These are phyloP conservation scores for Zaprionus ghesquierei DNA, from an alignment of 1,140 invertebrate genomes.

Conservation along the genomic window DNA sequence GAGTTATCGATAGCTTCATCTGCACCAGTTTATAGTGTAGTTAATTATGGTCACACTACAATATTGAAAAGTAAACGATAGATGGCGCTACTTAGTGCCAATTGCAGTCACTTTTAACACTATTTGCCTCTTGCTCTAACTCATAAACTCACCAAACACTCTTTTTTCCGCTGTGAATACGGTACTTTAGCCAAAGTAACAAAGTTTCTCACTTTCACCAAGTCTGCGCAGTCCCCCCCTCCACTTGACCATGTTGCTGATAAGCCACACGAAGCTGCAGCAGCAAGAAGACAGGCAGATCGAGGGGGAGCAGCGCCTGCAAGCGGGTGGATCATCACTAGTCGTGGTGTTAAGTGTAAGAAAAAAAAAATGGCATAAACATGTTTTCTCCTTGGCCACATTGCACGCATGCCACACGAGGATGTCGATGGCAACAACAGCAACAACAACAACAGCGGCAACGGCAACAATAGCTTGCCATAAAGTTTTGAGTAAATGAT, in stretches of 20 bases:
- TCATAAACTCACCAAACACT: no score
- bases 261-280: not conserved
- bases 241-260: not conserved
- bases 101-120: no score
- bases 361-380: constrained; percentile 43
- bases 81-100: no score
- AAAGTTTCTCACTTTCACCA: constrained; percentile 32
- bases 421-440: constrained; percentile 27
- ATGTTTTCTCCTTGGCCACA: constrained; percentile 28
- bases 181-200: not conserved
- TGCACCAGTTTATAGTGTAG: no score
- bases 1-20: no score
- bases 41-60: no score
- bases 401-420: constrained; percentile 39
- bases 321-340: constrained; percentile 2
- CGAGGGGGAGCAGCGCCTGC: not conserved
- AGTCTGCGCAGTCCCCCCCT: not conserved
- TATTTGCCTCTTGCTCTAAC: not conserved
- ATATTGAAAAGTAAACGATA: no score
- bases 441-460: constrained; percentile 9
- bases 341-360: constrained; percentile 19
- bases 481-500: constrained; percentile 17
- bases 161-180: not conserved
- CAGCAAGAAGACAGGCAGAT: not conserved
- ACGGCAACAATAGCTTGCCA: constrained; percentile 23